Percentiles rank a stretch among this genome's conserved stretches.
Evolutionary conservation across 2,113 vertebrate species (phyloP).

Genomic region (Rana temporaria): DNA sequence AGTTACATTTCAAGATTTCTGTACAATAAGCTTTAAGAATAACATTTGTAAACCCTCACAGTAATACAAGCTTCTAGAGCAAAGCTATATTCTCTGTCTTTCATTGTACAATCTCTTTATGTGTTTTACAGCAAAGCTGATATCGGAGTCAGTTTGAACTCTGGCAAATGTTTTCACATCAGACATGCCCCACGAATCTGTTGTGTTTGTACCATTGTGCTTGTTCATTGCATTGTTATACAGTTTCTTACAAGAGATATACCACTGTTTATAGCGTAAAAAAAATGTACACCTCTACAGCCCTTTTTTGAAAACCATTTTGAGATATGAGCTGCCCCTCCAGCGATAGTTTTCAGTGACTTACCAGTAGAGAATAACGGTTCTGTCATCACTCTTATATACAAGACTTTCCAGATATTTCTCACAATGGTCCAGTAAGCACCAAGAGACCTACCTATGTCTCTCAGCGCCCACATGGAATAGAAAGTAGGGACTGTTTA

Average conservation of each 20-base stretch:
- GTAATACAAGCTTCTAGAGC: background rate
- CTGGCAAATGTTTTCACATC: conserved; percentile 4
- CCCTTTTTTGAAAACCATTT: background rate
- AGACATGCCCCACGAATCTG: background rate
- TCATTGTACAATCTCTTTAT: background rate
- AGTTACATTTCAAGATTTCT: too few relatives aligned
- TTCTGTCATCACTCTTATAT: background rate
- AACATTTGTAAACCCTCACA: background rate
- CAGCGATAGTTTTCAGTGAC: background rate
- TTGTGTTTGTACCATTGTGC: background rate
- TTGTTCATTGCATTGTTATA: background rate
- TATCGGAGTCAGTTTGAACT: conserved; percentile 30
- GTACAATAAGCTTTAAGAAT: too few relatives aligned
- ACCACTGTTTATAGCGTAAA: background rate
- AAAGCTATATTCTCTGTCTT: background rate
- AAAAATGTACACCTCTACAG: background rate
- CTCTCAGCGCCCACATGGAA: background rate
- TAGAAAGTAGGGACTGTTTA: too few relatives aligned
- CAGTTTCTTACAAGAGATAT: background rate
- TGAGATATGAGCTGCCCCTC: background rate
- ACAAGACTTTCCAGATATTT: background rate
- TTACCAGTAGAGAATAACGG: background rate
- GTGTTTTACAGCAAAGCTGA: background rate
- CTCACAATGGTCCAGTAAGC: background rate
- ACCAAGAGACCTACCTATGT: background rate